Base-by-base conservation (phyloP, 2,888 invertebrate species). In the Anticlea derivata region DNA sequence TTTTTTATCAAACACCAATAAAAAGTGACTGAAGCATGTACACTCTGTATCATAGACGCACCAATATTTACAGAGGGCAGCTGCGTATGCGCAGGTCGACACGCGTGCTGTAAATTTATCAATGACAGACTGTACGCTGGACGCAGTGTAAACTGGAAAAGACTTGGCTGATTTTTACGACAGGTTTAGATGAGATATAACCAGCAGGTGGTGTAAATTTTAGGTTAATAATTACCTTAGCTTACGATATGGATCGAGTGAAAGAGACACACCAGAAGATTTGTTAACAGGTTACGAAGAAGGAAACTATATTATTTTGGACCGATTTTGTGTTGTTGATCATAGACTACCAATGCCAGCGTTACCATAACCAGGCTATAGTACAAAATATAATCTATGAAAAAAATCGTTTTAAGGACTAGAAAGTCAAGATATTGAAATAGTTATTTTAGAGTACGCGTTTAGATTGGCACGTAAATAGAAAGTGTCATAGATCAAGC, bases 41-140 rank as follows among this genome's bases (percentile, higher is more conserved):
- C 17, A 40, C 30, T 7, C 7, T 40, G 26, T 17, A 73, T 70
- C 74, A 73, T 73, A 66, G 64, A 64, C 58, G 67, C 65, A 74
- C 80, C 79, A 85, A 86, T 86, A 83, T 87, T 85, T 85, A 81
- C 83, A 68, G 73, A 72, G 68, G 69, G 69, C 79, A 74, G 78
- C 78, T 80, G 78, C 71, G 66, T 63, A 39, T 50, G 61, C 71
- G 60, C 72, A 68, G 64, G 63, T 63, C 60, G 62, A 55, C 63
- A 65, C 58, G 55, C 59, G 60, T 56, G 65, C 58, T 50, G 67
- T 69, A 63, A 75, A 78, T 80, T 75, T 70, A 77, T 83, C 80
- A 80, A 76, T 77, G 82, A 79, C 78, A 79, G 66, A 57, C 62
- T 51, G 60, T 69, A 61, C 62, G 61, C 50, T 33, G 39, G 33